These are phyloP conservation scores for Tautogolabrus adspersus DNA, from an alignment of 2,113 vertebrate species.

Conservation along the genomic window DNA sequence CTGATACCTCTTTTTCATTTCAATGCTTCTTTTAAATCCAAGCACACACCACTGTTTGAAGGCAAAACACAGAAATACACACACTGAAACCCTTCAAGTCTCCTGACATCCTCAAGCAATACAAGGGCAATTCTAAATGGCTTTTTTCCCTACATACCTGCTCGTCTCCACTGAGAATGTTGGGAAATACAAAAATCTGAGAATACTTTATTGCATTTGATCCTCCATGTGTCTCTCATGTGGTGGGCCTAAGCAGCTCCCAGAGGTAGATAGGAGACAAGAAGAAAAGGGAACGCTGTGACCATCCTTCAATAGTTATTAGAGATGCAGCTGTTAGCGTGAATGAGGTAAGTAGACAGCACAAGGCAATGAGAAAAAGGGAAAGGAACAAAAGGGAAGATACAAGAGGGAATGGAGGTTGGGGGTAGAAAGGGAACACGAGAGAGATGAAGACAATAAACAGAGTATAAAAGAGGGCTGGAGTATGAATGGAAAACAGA, in stretches of 20 bases:
- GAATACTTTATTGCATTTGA: conserved; percentile 76
- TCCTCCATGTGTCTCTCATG: conserved; percentile 64
- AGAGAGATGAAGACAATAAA: conserved; percentile 50
- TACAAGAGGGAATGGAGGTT: conserved; percentile 38
- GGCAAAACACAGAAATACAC: conserved; percentile 51
- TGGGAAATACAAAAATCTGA: conserved; percentile 71
- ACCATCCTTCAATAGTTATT: conserved; percentile 79
- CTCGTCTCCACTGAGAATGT: conserved; percentile 61
- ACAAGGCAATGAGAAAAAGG: conserved; percentile 37
- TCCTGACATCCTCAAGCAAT: conserved; percentile 51
- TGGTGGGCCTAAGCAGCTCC: conserved; percentile 68
- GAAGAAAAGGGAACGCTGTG: conserved; percentile 67
- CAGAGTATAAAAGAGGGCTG: conserved; percentile 16
- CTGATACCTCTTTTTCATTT: conserved; percentile 9
- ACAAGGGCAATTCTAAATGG: conserved; percentile 60
- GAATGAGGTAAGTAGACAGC: conserved; percentile 69
- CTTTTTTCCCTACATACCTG: conserved; percentile 43
- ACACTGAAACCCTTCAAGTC: conserved; percentile 55
- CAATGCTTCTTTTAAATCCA: conserved; percentile 37
- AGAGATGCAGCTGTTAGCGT: conserved; percentile 72
- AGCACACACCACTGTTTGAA: conserved; percentile 38
- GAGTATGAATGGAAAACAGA: conserved; percentile 20
- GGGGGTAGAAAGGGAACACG: conserved; percentile 31
- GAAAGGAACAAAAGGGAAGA: conserved; percentile 52
- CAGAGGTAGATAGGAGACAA: conserved; percentile 69